Conservation (phyloP, 2,797 vertebrate species). For the Aulostomus chinensis region DNA sequence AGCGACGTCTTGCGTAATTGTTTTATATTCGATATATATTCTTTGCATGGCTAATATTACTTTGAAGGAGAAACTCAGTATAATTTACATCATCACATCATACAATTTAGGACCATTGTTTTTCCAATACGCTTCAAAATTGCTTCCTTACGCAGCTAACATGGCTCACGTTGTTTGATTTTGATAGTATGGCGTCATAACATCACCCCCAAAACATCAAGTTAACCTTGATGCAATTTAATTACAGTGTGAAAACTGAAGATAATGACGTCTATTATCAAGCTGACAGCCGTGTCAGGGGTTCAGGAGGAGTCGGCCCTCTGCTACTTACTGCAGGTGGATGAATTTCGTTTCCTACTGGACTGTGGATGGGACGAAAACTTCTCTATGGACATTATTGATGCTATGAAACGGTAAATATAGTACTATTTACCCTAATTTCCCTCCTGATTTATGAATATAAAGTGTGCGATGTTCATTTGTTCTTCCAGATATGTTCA, state of each 20-base stretch:
- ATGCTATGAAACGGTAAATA: constrained; percentile 92
- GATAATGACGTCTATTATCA: constrained; percentile 98
- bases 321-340: constrained; percentile 97
- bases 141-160: too few species aligned
- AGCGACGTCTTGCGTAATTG: too few species aligned
- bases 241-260: constrained; percentile 46
- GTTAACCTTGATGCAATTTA: constrained; percentile 2
- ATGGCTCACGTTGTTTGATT: too few species aligned
- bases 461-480: background rate
- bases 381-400: constrained; percentile 97
- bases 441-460: background rate
- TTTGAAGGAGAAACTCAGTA: too few species aligned
- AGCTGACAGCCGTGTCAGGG: constrained; percentile 95
- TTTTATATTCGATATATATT: too few species aligned
- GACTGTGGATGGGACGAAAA: constrained; percentile 99
- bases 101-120: too few species aligned
- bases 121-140: too few species aligned
- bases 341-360: constrained; percentile 95
- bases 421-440: background rate
- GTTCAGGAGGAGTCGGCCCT: constrained; percentile 98
- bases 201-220: too few species aligned
- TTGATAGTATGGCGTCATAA: too few species aligned
- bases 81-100: too few species aligned
- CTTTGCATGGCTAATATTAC: too few species aligned
- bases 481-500: constrained; percentile 87